Conservation (phyloP, 1,140 invertebrate genomes). For the Hyphantria cunea region DNA sequence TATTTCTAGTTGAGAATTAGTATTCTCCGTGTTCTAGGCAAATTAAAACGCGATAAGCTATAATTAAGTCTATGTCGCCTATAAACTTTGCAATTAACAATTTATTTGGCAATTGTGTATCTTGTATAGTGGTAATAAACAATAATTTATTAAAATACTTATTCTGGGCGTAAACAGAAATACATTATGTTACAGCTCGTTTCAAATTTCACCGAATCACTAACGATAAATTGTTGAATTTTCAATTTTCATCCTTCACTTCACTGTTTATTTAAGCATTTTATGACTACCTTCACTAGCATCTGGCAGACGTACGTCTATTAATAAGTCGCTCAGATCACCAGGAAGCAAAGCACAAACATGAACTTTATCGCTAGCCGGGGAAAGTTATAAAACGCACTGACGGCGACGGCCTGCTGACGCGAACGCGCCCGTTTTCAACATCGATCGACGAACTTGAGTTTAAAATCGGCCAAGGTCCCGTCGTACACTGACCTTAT, state of each 20-base stretch:
- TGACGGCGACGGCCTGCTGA: conserved; percentile 36
- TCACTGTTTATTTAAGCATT: conserved; percentile 43
- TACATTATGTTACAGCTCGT: conserved; percentile 8
- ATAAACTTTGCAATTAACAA: too few species aligned
- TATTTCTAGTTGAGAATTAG: too few species aligned
- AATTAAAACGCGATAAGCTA: too few species aligned
- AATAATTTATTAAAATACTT: too few species aligned
- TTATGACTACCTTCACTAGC: conserved; percentile 40
- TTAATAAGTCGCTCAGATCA: conserved; percentile 46
- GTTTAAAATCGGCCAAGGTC: conserved; percentile 78
- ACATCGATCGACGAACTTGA: conserved; percentile 59
- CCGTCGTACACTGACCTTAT: conserved; percentile 54
- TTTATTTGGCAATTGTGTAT: too few species aligned
- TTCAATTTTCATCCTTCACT: conserved; percentile 23
- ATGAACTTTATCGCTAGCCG: conserved; percentile 62
- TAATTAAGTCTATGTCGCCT: too few species aligned
- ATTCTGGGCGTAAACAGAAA: too few species aligned
- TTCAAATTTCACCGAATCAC: conserved; percentile 16
- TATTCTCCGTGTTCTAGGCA: too few species aligned
- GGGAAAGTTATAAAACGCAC: conserved; percentile 69
- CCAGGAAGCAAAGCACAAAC: conserved; percentile 58
- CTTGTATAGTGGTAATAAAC: too few species aligned
- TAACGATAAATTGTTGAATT: conserved; percentile 19
- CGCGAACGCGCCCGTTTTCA: conserved; percentile 35
- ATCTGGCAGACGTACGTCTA: conserved; percentile 49